phyloP scores from a whole-genome alignment of 2,113 vertebrate genomes.

The Sakesphorus luctuosus region DNA sequence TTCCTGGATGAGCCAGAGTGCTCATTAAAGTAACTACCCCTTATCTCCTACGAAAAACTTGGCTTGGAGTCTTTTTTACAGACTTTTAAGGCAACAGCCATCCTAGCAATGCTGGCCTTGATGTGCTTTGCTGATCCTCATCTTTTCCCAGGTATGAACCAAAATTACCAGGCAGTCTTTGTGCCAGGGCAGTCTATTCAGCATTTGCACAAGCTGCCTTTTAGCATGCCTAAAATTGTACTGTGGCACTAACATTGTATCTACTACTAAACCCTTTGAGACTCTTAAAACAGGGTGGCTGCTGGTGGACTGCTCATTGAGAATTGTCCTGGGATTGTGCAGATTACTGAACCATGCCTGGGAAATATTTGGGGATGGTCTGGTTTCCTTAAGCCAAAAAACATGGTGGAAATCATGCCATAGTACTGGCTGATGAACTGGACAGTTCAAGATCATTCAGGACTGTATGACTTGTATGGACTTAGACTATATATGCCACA shows the following conservation, averaged over 20 bases:
- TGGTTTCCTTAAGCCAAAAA: neutral
- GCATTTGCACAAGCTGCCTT: neutral
- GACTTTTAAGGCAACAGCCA: no score
- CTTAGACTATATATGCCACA: neutral
- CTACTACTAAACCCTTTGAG: neutral
- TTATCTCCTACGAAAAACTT: no score
- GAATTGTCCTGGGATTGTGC: neutral
- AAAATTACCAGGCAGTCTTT: neutral
- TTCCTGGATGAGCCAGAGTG: no score
- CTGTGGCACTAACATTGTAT: neutral
- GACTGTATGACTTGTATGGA: neutral
- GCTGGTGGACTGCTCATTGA: neutral
- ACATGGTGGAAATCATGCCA: rapidly evolving
- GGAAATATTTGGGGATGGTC: neutral
- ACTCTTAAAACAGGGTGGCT: neutral
- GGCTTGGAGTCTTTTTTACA: no score
- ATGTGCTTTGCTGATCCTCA: neutral
- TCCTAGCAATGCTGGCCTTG: neutral
- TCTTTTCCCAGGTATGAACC: neutral
- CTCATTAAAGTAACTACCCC: no score
- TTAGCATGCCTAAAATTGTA: neutral
- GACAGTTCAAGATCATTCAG: neutral
- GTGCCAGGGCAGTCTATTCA: neutral
- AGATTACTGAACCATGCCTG: neutral
- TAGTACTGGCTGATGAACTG: neutral